Conservation (phyloP, 2,888 invertebrate species). For the Keiferia lycopersicella region DNA sequence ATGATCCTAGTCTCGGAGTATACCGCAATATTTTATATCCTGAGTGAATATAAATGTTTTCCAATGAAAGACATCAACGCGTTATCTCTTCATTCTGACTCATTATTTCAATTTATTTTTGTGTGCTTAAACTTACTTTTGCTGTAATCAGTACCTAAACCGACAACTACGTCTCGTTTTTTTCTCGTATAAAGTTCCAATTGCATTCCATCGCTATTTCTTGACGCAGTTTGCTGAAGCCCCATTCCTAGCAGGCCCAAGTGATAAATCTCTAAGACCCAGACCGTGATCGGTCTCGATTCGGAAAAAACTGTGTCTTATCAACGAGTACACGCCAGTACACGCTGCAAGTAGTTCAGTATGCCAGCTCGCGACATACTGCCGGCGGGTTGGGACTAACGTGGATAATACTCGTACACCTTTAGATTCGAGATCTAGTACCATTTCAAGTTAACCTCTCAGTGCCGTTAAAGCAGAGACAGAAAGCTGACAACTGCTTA, state of each 20-base stretch:
- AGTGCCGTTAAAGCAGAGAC: too few relatives aligned
- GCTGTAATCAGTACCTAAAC: too few relatives aligned
- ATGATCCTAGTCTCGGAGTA: too few relatives aligned
- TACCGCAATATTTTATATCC: too few relatives aligned
- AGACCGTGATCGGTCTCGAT: background rate
- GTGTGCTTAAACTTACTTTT: too few relatives aligned
- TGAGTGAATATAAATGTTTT: background rate
- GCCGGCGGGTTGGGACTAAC: constrained; percentile 33
- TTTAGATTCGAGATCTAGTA: too few relatives aligned
- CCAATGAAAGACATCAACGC: background rate
- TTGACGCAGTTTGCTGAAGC: background rate
- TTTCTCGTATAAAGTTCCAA: background rate
- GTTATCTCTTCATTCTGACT: background rate
- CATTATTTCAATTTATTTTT: background rate
- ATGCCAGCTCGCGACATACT: constrained; percentile 55
- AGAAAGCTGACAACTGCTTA: too few relatives aligned
- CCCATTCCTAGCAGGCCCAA: background rate
- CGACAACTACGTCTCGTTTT: background rate
- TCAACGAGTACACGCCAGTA: constrained; percentile 38
- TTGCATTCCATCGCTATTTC: background rate
- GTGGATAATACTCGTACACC: constrained; percentile 45
- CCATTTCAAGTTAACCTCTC: too few relatives aligned
- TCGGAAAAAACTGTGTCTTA: constrained; percentile 38
- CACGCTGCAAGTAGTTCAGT: constrained; percentile 55
- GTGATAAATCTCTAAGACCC: background rate